Evolutionary conservation across 2,797 vertebrate species (phyloP), one percentile per base, ranked within the genome.

Genomic region (Tolypeutes matacus): DNA sequence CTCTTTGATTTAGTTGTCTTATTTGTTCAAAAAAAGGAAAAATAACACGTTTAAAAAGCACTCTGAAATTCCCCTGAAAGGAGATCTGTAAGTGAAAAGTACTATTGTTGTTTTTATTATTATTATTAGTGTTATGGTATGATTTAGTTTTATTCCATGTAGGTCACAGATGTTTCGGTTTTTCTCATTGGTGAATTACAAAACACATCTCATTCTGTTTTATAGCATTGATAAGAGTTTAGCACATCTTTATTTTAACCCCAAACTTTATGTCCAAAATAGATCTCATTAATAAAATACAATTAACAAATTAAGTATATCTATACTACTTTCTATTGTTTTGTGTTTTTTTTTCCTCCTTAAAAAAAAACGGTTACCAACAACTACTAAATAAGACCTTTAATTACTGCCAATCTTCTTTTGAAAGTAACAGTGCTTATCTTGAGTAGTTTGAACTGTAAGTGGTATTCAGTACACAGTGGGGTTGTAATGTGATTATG

Each of bases 371-470:
- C 96, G 56, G 86, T 97, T 97, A 94, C 94, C 93, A 95, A 85
- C 93, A 70, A 89, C 95, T 96, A 98, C 72, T 94, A 94, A 67
- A 25, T 96, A 91, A 97, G 97, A 97, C 94, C 95, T 96, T 95
- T 96, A 97, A 96, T 96, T 73, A 96, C 83, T 92, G 97, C 90
- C 97, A 97, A 70, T 97, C 94, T 98, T 96, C 90, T 96, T 84
- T 81, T 81, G 91, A 94, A 96, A 72, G 70, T 94, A 96, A 60
- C 95, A 72, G 65, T 94, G 95, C 96, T 97, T 92, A 86, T 97
- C 92, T 97, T 97, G 96, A 78, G 49, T 97, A 89, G 82, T 96
- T 97, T n/a, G 89, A 72, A 96, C 96, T 97, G 42, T 94, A 69
- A 96, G 93, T 97, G 65, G 96, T 96, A 60, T 97, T 94, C 89